Evolutionary conservation across 2,797 vertebrate species (phyloP).

Genomic region (Chiropotes sagulatus): DNA sequence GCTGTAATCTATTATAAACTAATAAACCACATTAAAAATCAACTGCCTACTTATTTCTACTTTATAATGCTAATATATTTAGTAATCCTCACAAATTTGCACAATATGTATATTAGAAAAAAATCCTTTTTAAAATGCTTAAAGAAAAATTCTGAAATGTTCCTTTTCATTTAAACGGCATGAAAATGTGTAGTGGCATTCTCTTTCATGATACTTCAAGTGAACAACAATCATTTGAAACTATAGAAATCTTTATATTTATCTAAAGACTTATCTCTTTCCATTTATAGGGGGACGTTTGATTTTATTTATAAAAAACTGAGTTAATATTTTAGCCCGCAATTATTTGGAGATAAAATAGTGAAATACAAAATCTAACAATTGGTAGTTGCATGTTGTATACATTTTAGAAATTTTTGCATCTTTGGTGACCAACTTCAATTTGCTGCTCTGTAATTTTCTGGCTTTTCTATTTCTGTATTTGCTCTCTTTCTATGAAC

Average conservation of each 20-base stretch:
- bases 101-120: slow-evolving; percentile 66
- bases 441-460: slow-evolving; percentile 63
- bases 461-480: slow-evolving; percentile 62
- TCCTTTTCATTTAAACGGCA: slow-evolving; percentile 36
- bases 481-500: slow-evolving; percentile 49
- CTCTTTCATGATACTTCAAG: slow-evolving; percentile 39
- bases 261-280: slow-evolving; percentile 40
- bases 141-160: slow-evolving; percentile 45
- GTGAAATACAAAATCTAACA: slow-evolving; percentile 20
- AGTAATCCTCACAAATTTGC: slow-evolving; percentile 68
- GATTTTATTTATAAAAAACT: slow-evolving; percentile 55
- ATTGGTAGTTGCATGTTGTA: slow-evolving; percentile 9
- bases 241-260: slow-evolving; percentile 42
- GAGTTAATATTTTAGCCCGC: slow-evolving; percentile 43
- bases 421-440: slow-evolving; percentile 55
- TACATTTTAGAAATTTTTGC: slow-evolving; percentile 57
- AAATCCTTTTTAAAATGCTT: slow-evolving; percentile 58
- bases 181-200: slow-evolving; percentile 42
- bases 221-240: slow-evolving; percentile 57
- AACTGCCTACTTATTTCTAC: slow-evolving; percentile 72
- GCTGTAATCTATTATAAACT: slow-evolving; percentile 77
- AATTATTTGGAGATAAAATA: slow-evolving; percentile 27
- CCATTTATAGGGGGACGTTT: slow-evolving; percentile 46
- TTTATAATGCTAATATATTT: slow-evolving; percentile 77
- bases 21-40: slow-evolving; percentile 76